A percentile compares a stretch with the other conserved stretches of the same genome.
Evolutionary conservation across 2,797 vertebrate genomes (phyloP).

Genomic region (Myotis pilosus): DNA sequence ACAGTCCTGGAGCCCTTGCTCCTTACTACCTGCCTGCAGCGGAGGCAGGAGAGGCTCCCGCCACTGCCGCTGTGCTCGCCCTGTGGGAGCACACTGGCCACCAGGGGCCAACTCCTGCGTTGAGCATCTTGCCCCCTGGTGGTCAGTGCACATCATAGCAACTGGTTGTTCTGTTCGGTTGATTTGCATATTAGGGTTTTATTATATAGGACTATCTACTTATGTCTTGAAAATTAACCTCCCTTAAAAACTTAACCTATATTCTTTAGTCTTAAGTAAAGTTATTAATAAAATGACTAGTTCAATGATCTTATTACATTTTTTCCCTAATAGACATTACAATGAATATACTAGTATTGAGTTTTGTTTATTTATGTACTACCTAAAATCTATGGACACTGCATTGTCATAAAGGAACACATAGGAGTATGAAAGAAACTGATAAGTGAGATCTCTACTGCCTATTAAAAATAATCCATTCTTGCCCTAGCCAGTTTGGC

Average conservation of each 20-base stretch:
- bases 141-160: too few relatives aligned
- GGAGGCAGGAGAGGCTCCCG: too few relatives aligned
- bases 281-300: neutral
- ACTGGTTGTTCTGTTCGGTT: too few relatives aligned
- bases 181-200: too few relatives aligned
- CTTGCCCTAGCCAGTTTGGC: too few relatives aligned
- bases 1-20: too few relatives aligned
- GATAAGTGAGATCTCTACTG: neutral
- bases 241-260: constrained; percentile 16
- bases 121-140: too few relatives aligned
- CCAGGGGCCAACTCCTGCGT: too few relatives aligned
- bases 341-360: neutral
- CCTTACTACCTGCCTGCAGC: too few relatives aligned
- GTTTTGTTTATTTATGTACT: neutral
- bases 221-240: constrained; percentile 31
- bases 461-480: neutral
- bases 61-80: too few relatives aligned
- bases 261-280: constrained; percentile 13
- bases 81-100: too few relatives aligned
- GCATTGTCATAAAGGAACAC: neutral
- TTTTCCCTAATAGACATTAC: neutral
- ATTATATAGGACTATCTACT: neutral
- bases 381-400: neutral
- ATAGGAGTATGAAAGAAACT: neutral
- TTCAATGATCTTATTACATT: neutral